These are phyloP conservation scores for Geothlypis trichas DNA, from an alignment of 2,113 vertebrate species.

Conservation along the genomic window DNA sequence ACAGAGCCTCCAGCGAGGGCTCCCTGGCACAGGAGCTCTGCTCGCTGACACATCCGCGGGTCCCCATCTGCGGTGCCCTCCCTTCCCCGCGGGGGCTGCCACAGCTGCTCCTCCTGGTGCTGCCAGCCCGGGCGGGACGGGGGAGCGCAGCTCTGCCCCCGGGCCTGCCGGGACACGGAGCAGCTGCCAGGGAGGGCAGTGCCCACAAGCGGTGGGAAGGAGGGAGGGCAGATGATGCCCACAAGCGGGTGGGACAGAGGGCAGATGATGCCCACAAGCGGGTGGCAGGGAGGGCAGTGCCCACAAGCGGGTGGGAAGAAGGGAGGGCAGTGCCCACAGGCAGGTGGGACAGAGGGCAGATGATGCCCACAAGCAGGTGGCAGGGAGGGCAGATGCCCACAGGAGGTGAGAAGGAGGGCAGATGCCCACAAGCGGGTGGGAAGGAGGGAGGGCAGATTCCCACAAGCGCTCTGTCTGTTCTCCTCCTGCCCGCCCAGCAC, in stretches of 20 bases:
- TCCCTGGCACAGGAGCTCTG: neutral
- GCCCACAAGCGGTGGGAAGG: neutral
- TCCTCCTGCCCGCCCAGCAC: neutral
- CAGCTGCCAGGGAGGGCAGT: neutral
- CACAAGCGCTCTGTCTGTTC: rapidly evolving
- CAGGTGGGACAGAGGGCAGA: rapidly evolving
- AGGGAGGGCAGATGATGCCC: neutral
- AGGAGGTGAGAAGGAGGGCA: neutral
- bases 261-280: neutral
- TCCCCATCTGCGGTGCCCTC: neutral
- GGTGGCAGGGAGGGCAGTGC: neutral
- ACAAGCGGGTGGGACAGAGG: neutral
- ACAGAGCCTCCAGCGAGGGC: conserved; percentile 5
- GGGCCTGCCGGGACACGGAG: neutral
- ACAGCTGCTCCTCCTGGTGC: neutral
- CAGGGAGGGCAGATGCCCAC: too few relatives aligned
- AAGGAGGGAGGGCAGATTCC: neutral
- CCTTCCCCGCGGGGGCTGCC: neutral
- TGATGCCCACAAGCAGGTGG: too few relatives aligned
- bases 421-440: neutral
- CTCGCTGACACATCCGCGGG: neutral
- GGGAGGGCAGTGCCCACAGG: neutral
- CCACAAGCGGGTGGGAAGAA: rapidly evolving
- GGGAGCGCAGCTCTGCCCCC: neutral
- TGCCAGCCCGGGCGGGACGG: neutral